phyloP scores from a whole-genome alignment of 92 coral and sea anemone genomes.

The Scolanthus callimorphus region DNA sequence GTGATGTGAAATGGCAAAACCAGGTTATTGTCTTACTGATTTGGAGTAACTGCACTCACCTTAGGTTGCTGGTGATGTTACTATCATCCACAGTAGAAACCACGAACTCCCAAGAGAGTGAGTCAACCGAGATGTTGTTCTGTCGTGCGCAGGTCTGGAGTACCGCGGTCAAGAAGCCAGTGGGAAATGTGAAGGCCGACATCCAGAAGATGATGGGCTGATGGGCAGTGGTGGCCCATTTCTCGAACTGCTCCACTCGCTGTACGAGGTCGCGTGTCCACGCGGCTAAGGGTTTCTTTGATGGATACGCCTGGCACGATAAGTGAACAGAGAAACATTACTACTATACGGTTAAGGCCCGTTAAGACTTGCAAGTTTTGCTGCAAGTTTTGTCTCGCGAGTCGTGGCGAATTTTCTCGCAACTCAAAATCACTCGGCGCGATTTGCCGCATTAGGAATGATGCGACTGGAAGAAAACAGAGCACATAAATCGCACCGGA shows the following conservation, averaged over 20 bases:
- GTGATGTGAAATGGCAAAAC: too few relatives aligned
- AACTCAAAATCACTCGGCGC: too few relatives aligned
- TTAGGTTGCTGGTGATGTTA: conserved; percentile 97
- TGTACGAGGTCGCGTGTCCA: conserved; percentile 96
- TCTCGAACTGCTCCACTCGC: conserved; percentile 96
- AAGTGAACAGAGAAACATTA: too few relatives aligned
- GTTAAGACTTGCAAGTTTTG: too few relatives aligned
- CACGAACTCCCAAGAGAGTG: conserved; percentile 98
- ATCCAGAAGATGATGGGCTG: conserved; percentile 98
- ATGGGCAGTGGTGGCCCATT: conserved; percentile 99
- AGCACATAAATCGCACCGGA: too few relatives aligned
- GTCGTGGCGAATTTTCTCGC: too few relatives aligned
- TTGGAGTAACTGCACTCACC: too few relatives aligned
- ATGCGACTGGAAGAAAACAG: too few relatives aligned
- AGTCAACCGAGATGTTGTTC: conserved; percentile 95
- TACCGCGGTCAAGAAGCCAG: conserved; percentile 99
- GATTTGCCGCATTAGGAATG: too few relatives aligned
- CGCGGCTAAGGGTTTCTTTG: conserved; percentile 92
- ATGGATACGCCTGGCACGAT: conserved; percentile 99
- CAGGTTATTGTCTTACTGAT: too few relatives aligned
- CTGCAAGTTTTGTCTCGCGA: too few relatives aligned
- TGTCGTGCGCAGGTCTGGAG: conserved; percentile 99
- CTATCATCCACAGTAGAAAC: conserved; percentile 99
- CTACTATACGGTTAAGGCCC: too few relatives aligned
- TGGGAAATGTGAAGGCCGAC: conserved; percentile 97